phyloP scores from a whole-genome alignment of 2,113 vertebrate species.

The Odocoileus virginianus region DNA sequence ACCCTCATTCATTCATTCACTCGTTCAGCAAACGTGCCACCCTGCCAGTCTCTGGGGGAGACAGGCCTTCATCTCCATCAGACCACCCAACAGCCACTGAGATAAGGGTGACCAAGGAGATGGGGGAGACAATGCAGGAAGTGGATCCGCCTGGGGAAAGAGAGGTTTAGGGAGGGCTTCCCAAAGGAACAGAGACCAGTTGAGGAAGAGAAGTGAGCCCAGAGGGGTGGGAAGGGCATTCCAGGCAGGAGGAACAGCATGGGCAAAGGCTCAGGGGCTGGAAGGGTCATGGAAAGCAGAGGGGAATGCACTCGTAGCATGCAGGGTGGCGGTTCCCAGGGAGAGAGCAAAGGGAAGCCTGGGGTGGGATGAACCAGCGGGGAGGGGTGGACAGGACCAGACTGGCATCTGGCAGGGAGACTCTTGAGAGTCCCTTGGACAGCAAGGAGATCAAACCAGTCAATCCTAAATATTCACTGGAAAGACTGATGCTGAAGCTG shows the following conservation, averaged over 20 bases:
- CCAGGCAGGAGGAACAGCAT: not conserved
- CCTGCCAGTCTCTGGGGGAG: not conserved
- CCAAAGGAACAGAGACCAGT: not conserved
- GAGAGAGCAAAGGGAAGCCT: not conserved
- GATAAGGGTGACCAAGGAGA: not conserved
- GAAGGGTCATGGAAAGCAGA: not conserved
- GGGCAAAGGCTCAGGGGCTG: not conserved
- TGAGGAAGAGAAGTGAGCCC: not conserved
- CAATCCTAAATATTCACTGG: too few relatives aligned
- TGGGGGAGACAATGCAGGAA: too few relatives aligned
- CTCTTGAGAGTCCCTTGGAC: too few relatives aligned
- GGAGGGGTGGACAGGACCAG: not conserved
- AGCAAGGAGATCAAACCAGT: too few relatives aligned
- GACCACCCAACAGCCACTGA: not conserved
- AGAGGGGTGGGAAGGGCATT: not conserved
- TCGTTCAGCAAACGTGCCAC: not conserved
- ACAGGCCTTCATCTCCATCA: not conserved
- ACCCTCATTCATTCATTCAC: not conserved
- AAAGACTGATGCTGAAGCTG: too few relatives aligned
- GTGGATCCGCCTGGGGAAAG: not conserved
- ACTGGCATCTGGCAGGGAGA: not conserved
- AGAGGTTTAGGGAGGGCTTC: not conserved
- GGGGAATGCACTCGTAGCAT: accelerated
- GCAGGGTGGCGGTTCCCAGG: not conserved
- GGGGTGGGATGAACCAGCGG: not conserved